Evolutionary conservation across 2,113 vertebrate genomes (phyloP), one percentile per base, ranked within the genome.

Genomic region (Xyrauchen texanus): DNA sequence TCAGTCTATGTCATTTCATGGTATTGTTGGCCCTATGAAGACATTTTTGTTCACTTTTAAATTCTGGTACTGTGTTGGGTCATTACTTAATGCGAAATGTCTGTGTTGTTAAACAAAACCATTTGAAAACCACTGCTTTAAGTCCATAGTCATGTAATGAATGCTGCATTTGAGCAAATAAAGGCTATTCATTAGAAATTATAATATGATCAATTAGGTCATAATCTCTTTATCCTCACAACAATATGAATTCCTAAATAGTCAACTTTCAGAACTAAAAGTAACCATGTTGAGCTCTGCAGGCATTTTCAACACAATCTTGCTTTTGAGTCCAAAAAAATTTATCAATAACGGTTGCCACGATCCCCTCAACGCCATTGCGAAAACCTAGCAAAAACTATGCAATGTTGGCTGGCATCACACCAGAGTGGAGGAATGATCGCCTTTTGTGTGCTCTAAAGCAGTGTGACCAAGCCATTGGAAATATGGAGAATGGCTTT

Each of bases 391-490:
- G 70, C 13, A 63, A 70, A 77, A 61, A 83, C 79, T 71, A 84
- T 66, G 63, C 57, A 79, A 21, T 3, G 13, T 68, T 75, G 64
- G 55, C 76, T 75, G 62, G 71, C 79, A 16, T 66, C 58, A 62
- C 47, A 67, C 45, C 21, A 55, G 73, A 71, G 71, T 76, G 71
- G 15, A 69, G 13, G 68, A 79, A 77, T 80, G 63, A 52, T 61
- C 7, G 58, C n/a, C 74, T 80, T 88, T 78, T 82, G 71, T 79
- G 5, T 45, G 13, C 44, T 47, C 65, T 81, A 72, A 71, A 76
- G 63, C 44, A 66, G 9, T 72, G 81, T 79, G 77, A 83, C 76
- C 44, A 49, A 77, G 81, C 78, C 64, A 57, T 45, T 82, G 66
- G 45, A 78, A 81, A 47, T 63, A 63, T 34, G 80, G 65, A 55